Conservation (phyloP, 30 jellyfish, hydroid and myxozoan species). For the Clytia hemisphaerica region DNA sequence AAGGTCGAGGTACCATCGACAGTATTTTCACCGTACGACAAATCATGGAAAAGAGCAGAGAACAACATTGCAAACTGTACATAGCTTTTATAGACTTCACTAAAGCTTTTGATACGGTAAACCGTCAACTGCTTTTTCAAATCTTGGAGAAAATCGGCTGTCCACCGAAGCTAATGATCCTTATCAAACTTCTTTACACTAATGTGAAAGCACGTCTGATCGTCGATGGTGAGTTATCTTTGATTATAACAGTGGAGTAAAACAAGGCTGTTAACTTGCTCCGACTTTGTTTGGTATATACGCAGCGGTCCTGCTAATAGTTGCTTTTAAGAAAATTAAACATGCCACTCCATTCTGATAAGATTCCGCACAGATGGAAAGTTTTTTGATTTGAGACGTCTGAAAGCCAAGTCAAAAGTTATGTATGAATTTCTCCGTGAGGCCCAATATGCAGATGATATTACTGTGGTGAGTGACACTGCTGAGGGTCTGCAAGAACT, state of each 20-base stretch:
- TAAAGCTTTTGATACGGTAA: too few species aligned
- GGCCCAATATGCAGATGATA: too few species aligned
- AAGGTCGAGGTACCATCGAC: slow-evolving; percentile 1
- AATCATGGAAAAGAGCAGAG: too few species aligned
- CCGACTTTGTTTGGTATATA: slow-evolving; percentile 45
- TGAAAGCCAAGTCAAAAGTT: slow-evolving; percentile 9
- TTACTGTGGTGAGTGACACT: slow-evolving; percentile 43
- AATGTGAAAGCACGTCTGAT: slow-evolving; percentile 40
- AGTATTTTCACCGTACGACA: slow-evolving; percentile 24
- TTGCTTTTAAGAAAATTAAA: slow-evolving; percentile 32
- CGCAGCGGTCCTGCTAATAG: slow-evolving; percentile 51
- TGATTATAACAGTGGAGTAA: slow-evolving; percentile 53
- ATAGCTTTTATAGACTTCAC: too few species aligned
- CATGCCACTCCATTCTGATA: too few species aligned
- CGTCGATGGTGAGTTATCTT: slow-evolving; percentile 46
- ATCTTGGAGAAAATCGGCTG: background rate
- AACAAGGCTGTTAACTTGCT: slow-evolving; percentile 52
- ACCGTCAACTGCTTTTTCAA: background rate
- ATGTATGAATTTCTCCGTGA: too few species aligned
- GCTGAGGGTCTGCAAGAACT: slow-evolving; percentile 39
- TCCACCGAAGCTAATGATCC: background rate
- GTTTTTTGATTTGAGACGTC: slow-evolving; percentile 4
- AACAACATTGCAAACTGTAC: too few species aligned
- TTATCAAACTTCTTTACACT: slow-evolving; percentile 34
- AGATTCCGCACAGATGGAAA: too few species aligned